phyloP scores from a whole-genome alignment of 2,113 vertebrate species.

The Bubo blakistoni region DNA sequence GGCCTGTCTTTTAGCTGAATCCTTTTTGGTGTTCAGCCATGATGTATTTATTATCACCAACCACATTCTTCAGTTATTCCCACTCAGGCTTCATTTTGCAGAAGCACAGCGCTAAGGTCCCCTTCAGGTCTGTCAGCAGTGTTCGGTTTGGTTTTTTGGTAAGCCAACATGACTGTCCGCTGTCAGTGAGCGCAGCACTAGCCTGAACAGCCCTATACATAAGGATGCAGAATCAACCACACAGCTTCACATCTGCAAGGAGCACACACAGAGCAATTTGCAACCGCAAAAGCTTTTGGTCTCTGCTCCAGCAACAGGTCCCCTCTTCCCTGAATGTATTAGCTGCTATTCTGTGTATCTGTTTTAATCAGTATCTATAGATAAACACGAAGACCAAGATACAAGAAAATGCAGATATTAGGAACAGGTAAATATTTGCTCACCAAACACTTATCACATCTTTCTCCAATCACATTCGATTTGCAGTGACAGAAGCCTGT shows the following conservation, averaged over 20 bases:
- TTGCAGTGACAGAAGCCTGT: conserved; percentile 86
- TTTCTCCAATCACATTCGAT: conserved; percentile 78
- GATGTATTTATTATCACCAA: neutral
- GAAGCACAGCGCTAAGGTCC: neutral
- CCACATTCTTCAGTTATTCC: neutral
- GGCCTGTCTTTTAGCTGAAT: neutral
- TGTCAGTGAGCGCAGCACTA: neutral
- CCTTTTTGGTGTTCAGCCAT: neutral
- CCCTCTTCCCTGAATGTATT: neutral
- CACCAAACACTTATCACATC: conserved; percentile 88
- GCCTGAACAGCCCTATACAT: neutral
- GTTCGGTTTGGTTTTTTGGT: rapidly evolving
- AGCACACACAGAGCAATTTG: neutral
- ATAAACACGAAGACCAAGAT: neutral
- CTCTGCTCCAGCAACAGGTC: neutral
- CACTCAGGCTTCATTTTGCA: neutral
- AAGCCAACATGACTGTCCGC: neutral
- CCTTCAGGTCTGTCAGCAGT: neutral
- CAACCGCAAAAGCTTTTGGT: neutral
- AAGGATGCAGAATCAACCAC: neutral
- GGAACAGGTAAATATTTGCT: neutral
- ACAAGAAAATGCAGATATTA: neutral
- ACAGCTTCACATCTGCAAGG: neutral
- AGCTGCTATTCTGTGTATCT: neutral
- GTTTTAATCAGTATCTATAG: neutral